Evolutionary conservation across 2,797 vertebrate species (phyloP).

Genomic region (Lithobates pipiens): DNA sequence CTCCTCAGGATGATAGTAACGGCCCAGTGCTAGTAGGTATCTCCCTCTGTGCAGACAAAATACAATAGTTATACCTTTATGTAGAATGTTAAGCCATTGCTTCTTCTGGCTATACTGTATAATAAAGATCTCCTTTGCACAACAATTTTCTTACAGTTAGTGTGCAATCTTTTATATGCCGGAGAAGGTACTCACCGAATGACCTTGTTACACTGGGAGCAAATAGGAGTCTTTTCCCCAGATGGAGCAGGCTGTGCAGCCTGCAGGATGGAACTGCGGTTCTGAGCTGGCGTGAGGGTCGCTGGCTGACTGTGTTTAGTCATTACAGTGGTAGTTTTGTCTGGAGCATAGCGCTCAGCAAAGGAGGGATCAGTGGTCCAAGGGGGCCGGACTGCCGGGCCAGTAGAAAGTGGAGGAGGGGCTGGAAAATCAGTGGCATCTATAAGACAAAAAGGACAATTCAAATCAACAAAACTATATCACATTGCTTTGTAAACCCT

Average conservation of each 20-base stretch:
- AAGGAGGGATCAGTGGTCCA: conserved; percentile 94
- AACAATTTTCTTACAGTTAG: not conserved
- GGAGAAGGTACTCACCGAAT: conserved; percentile 84
- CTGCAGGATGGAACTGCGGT: conserved; percentile 95
- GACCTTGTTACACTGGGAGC: conserved; percentile 94
- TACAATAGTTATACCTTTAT: not conserved
- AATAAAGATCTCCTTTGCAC: not conserved
- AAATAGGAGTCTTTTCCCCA: conserved; percentile 86
- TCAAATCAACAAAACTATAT: not conserved
- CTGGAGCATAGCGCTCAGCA: conserved; percentile 91
- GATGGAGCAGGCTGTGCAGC: conserved; percentile 85
- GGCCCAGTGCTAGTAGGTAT: conserved; percentile 93
- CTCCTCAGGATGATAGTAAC: conserved; percentile 97
- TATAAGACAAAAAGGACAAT: conserved; percentile 34
- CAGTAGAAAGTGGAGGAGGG: conserved; percentile 63
- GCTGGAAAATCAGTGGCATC: conserved; percentile 68
- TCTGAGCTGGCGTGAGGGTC: conserved; percentile 92
- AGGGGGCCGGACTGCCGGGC: conserved; percentile 85
- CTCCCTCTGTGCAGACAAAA: conserved; percentile 81
- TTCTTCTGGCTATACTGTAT: not conserved
- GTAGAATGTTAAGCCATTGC: not conserved
- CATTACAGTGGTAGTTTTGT: conserved; percentile 93
- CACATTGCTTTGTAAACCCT: not conserved
- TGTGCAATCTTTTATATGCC: not conserved
- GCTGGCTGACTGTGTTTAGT: conserved; percentile 92